These are phyloP conservation scores for Vanessa atalanta DNA, from an alignment of 1,140 invertebrate genomes.

Conservation along the genomic window DNA sequence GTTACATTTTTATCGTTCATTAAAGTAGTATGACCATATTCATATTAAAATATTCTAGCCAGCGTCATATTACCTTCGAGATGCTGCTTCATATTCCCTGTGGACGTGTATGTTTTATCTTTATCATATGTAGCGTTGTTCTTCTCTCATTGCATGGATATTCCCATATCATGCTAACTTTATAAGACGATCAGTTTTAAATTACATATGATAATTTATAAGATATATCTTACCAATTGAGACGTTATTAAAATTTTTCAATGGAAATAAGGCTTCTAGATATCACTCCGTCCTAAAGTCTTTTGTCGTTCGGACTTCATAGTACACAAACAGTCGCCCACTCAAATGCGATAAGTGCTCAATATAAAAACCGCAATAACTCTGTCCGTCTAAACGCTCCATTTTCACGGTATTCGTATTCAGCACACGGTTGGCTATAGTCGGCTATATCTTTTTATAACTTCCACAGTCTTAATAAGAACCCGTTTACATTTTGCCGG, in stretches of 20 bases:
- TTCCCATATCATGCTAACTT: too few relatives aligned
- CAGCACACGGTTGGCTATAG: constrained; percentile 42
- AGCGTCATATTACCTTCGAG: too few relatives aligned
- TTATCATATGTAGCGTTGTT: too few relatives aligned
- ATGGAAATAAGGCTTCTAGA: background rate
- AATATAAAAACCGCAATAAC: constrained; percentile 54
- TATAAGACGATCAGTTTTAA: too few relatives aligned
- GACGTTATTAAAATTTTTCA: background rate
- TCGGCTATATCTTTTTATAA: constrained; percentile 52
- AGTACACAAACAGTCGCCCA: constrained; percentile 30
- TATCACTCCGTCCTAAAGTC: background rate
- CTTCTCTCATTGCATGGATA: too few relatives aligned
- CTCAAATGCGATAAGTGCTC: constrained; percentile 41
- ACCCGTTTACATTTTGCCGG: constrained; percentile 36
- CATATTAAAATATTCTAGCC: too few relatives aligned
- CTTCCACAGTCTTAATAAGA: constrained; percentile 45
- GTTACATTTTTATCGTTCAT: too few relatives aligned
- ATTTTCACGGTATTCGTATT: constrained; percentile 48
- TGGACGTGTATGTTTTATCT: too few relatives aligned
- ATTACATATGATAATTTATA: too few relatives aligned
- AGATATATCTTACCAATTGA: background rate
- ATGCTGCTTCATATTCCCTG: too few relatives aligned
- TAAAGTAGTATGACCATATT: too few relatives aligned
- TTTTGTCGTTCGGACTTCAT: constrained; percentile 14
- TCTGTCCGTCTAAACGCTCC: constrained; percentile 45